Evolutionary conservation across 2,797 vertebrate species (phyloP).

Genomic region (Meriones psammophilus): DNA sequence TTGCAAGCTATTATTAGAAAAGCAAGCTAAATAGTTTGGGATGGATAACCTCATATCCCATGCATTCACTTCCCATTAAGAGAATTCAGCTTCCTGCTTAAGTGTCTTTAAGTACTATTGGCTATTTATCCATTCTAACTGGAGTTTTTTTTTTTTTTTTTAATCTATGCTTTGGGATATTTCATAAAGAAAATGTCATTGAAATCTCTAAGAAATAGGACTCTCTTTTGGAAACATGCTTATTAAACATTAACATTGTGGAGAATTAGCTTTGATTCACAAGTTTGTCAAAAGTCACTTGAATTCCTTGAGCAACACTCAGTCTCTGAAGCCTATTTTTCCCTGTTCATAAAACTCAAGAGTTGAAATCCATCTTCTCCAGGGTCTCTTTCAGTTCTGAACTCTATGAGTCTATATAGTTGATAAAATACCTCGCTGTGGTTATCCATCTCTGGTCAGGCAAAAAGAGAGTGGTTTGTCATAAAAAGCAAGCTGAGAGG

Average conservation of each 20-base stretch:
- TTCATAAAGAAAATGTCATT: conserved; percentile 58
- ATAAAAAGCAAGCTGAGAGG: conserved; percentile 31
- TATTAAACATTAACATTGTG: conserved; percentile 50
- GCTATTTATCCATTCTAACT: conserved; percentile 58
- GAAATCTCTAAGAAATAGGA: conserved; percentile 12
- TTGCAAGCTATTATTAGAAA: conserved; percentile 75
- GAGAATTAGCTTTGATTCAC: conserved; percentile 28
- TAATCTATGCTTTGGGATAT: conserved; percentile 45
- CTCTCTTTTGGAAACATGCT: not conserved
- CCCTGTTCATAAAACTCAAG: not conserved
- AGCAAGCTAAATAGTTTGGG: conserved; percentile 77
- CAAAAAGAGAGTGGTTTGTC: conserved; percentile 62
- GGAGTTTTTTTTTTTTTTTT: not conserved
- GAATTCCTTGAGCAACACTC: conserved; percentile 23
- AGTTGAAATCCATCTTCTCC: conserved; percentile 27
- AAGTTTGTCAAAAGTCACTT: not conserved
- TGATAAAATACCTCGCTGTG: conserved; percentile 61
- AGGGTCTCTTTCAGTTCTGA: conserved; percentile 42
- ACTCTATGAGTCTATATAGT: conserved; percentile 54
- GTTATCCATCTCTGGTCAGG: conserved; percentile 55
- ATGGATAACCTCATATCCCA: conserved; percentile 71
- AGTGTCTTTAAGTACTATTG: conserved; percentile 60
- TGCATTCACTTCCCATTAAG: conserved; percentile 75
- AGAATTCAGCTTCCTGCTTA: conserved; percentile 75
- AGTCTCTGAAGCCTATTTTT: not conserved